A percentile compares a stretch with the other conserved stretches of the same genome.
phyloP scores from a whole-genome alignment of 2,888 invertebrate species.

The Corythucha ciliata region DNA sequence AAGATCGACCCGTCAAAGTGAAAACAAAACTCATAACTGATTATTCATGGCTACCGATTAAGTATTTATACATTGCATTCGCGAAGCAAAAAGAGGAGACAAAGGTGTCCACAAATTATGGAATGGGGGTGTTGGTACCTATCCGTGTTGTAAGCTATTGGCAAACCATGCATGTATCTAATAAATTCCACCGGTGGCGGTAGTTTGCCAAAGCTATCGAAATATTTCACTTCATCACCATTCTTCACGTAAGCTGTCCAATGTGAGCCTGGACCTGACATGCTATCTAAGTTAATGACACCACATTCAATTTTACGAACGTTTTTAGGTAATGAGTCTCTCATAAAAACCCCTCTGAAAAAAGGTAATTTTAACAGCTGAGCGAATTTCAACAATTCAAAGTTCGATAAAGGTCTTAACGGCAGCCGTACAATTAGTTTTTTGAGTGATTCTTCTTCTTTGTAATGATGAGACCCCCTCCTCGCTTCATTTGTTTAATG shows the following conservation, averaged over 20 bases:
- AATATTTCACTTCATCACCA: conserved; percentile 1
- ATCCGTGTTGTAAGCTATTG: background rate
- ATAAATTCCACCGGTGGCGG: conserved; percentile 5
- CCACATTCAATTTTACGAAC: conserved; percentile 25
- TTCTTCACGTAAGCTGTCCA: conserved; percentile 31
- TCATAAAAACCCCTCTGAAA: conserved; percentile 33
- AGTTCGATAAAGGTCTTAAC: conserved; percentile 32
- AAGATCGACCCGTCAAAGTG: background rate
- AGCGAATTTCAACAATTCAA: conserved; percentile 26
- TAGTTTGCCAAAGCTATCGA: conserved; percentile 7
- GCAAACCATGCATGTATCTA: background rate
- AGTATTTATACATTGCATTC: too few relatives aligned
- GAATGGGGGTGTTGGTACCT: background rate
- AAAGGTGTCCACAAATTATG: conserved; percentile 7
- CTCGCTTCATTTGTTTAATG: conserved; percentile 28
- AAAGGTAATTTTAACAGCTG: conserved; percentile 22
- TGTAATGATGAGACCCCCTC: too few relatives aligned
- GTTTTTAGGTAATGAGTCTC: conserved; percentile 26
- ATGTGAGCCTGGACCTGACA: conserved; percentile 31
- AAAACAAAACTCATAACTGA: background rate
- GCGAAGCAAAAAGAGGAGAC: conserved; percentile 3
- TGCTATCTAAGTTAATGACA: conserved; percentile 32
- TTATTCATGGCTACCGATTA: background rate
- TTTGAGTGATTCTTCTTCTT: too few relatives aligned
- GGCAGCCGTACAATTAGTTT: conserved; percentile 27